These are phyloP conservation scores for Hydraecia micacea DNA, from an alignment of 2,888 invertebrate genomes.

Conservation along the genomic window DNA sequence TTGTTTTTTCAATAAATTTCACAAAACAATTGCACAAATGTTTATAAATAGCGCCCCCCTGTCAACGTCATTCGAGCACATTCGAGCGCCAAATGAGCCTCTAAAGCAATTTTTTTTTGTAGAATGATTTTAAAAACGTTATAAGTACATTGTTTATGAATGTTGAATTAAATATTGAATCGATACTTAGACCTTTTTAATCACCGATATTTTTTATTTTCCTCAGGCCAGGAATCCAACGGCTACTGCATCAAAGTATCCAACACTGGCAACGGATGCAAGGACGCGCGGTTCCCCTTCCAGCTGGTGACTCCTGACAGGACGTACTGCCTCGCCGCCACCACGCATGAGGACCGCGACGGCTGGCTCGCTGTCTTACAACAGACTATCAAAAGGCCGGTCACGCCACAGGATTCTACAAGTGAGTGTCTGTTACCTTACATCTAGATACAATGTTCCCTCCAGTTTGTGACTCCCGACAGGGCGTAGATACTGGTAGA, in stretches of 20 bases:
- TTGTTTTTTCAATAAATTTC: background rate
- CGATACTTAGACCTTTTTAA: background rate
- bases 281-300: constrained; percentile 95
- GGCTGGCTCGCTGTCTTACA: constrained; percentile 95
- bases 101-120: background rate
- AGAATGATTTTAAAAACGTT: background rate
- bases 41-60: background rate
- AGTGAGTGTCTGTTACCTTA: constrained; percentile 86
- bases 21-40: background rate
- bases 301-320: constrained; percentile 95
- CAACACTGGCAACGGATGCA: constrained; percentile 90
- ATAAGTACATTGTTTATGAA: background rate
- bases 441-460: constrained; percentile 78
- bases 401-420: constrained; percentile 94
- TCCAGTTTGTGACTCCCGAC: constrained; percentile 95
- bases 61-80: background rate
- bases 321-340: constrained; percentile 94
- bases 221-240: constrained; percentile 92
- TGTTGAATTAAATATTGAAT: background rate
- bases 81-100: background rate
- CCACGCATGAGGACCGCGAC: constrained; percentile 93
- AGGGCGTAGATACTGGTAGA: too few species aligned
- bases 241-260: constrained; percentile 93
- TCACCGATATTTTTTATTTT: background rate
- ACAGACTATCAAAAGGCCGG: constrained; percentile 93